These are phyloP conservation scores for Odontothrips loti DNA, from an alignment of 2,888 invertebrate genomes.

Conservation along the genomic window DNA sequence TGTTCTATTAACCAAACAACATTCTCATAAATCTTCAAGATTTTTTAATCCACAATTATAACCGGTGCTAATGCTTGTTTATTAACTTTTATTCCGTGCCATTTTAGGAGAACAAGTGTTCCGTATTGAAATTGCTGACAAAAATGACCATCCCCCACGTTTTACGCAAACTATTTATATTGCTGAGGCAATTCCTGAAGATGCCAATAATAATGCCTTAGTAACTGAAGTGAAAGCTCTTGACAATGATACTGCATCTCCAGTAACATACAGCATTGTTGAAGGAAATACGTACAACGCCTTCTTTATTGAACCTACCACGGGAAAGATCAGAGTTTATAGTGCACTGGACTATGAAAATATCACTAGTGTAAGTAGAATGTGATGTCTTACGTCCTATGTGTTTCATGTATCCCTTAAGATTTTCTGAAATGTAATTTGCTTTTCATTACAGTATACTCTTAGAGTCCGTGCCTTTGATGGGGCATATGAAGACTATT, in stretches of 20 bases:
- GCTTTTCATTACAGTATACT: constrained; percentile 58
- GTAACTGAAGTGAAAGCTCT: constrained; percentile 84
- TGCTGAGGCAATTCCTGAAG: constrained; percentile 72
- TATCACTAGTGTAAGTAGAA: constrained; percentile 53
- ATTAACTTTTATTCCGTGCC: not conserved
- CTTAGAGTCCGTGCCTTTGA: constrained; percentile 80
- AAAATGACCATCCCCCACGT: constrained; percentile 90
- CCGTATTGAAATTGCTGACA: constrained; percentile 87
- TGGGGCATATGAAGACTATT: constrained; percentile 75
- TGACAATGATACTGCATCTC: constrained; percentile 82
- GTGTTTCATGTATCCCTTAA: not conserved
- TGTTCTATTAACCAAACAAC: not conserved
- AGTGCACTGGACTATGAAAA: constrained; percentile 76
- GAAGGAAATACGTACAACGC: constrained; percentile 81
- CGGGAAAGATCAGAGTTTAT: constrained; percentile 80
- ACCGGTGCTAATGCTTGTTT: constrained; percentile 28
- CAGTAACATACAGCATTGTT: constrained; percentile 81
- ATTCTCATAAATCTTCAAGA: not conserved
- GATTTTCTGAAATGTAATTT: constrained; percentile 21
- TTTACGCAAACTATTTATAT: constrained; percentile 74
- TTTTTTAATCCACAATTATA: not conserved
- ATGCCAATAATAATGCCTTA: constrained; percentile 74
- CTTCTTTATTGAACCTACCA: constrained; percentile 77
- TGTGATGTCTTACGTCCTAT: not conserved
- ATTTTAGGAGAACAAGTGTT: constrained; percentile 67